A percentile compares a stretch with the other conserved stretches of the same genome.
Conservation (phyloP, 1,140 invertebrate species). For the Leptinotarsa undecemlineata region DNA sequence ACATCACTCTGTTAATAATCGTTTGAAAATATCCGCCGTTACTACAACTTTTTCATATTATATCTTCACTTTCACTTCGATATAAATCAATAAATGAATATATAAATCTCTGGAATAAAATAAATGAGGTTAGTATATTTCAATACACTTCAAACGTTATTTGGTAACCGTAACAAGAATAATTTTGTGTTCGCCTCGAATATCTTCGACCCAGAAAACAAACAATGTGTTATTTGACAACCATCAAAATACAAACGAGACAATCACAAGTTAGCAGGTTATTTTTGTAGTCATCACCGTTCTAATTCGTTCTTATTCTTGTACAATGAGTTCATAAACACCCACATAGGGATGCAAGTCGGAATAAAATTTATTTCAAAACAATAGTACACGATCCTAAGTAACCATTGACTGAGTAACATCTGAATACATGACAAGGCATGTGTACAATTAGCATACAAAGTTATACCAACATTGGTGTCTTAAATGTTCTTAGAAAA, state of each 20-base stretch:
- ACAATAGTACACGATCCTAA: constrained; percentile 54
- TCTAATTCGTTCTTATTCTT: constrained; percentile 35
- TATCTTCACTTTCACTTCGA: too few relatives aligned
- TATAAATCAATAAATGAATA: too few relatives aligned
- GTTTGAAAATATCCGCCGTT: too few relatives aligned
- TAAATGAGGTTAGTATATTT: too few relatives aligned
- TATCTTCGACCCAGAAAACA: background rate
- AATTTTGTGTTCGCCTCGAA: background rate
- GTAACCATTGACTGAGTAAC: constrained; percentile 51
- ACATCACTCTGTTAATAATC: too few relatives aligned
- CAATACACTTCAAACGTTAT: too few relatives aligned
- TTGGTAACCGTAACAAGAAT: too few relatives aligned
- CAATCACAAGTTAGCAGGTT: constrained; percentile 2
- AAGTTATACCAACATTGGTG: constrained; percentile 44
- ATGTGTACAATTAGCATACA: constrained; percentile 55
- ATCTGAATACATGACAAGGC: constrained; percentile 53
- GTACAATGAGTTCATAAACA: constrained; percentile 50
- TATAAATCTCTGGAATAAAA: too few relatives aligned
- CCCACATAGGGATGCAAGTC: constrained; percentile 41
- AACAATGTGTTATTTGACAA: too few relatives aligned
- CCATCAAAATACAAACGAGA: constrained; percentile 14
- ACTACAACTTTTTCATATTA: too few relatives aligned
- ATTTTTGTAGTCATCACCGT: constrained; percentile 13
- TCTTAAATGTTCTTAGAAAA: constrained; percentile 38
- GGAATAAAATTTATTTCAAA: constrained; percentile 54